phyloP scores from a whole-genome alignment of 2,888 invertebrate species.

The Agonum fuliginosum region DNA sequence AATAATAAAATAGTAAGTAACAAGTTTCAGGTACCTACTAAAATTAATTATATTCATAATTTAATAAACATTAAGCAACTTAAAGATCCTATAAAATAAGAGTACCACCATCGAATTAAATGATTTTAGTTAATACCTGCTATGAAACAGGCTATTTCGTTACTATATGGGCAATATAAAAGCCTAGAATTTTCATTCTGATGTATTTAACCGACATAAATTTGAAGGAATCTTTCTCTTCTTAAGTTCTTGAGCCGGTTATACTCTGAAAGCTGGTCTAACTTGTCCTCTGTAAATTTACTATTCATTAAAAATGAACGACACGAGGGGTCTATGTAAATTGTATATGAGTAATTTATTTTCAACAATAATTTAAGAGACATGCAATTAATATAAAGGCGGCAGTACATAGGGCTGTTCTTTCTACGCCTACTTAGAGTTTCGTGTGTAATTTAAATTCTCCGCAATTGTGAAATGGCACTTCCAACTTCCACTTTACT shows the following conservation, averaged over 20 bases:
- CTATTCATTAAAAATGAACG: slow-evolving; percentile 42
- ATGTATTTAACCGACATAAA: slow-evolving; percentile 26
- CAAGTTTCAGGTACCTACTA: not conserved
- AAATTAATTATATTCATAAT: slow-evolving; percentile 30
- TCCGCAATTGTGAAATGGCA: slow-evolving; percentile 36
- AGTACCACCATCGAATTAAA: slow-evolving; percentile 3
- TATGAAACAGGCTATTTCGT: slow-evolving; percentile 8
- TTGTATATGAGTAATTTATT: slow-evolving; percentile 53
- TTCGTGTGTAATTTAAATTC: slow-evolving; percentile 23
- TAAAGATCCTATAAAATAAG: slow-evolving; percentile 33
- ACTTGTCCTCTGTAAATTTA: slow-evolving; percentile 47
- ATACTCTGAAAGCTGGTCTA: slow-evolving; percentile 22
- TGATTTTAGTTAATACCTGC: slow-evolving; percentile 2
- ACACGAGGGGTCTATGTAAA: slow-evolving; percentile 47
- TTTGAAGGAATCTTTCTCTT: not conserved
- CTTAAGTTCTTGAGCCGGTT: not conserved
- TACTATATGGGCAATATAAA: slow-evolving; percentile 35
- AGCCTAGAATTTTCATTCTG: slow-evolving; percentile 36
- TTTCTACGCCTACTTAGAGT: slow-evolving; percentile 35
- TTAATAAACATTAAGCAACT: slow-evolving; percentile 28
- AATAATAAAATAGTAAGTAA: slow-evolving; percentile 9
- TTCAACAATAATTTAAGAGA: slow-evolving; percentile 51
- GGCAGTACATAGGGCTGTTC: not conserved
- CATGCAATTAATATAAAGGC: slow-evolving; percentile 51
- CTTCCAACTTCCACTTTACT: slow-evolving; percentile 32